phyloP scores from a whole-genome alignment of 2,113 vertebrate genomes.

The Cacatua alba region DNA sequence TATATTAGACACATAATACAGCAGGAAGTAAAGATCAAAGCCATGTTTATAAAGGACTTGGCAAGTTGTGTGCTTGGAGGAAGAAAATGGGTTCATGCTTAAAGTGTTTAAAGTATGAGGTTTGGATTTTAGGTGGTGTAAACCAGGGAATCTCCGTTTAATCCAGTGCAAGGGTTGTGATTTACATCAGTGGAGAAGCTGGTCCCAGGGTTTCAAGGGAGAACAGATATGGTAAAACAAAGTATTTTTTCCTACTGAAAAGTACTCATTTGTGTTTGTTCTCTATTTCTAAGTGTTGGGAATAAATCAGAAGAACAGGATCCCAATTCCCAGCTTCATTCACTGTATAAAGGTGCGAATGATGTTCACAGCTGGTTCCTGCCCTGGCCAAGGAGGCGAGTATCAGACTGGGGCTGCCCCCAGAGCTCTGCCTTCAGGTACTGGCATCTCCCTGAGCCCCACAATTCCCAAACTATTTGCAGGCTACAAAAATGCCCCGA shows the following conservation, averaged over 20 bases:
- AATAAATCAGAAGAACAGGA: neutral
- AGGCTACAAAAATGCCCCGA: neutral
- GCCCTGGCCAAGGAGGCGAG: neutral
- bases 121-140: neutral
- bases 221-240: neutral
- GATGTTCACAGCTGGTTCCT: neutral
- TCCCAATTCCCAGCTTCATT: neutral
- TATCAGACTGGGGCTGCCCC: neutral
- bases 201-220: neutral
- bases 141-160: neutral
- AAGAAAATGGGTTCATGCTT: neutral
- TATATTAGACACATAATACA: neutral
- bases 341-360: neutral
- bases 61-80: neutral
- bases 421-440: neutral
- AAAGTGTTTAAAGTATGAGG: neutral
- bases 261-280: neutral
- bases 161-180: neutral
- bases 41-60: slow-evolving; percentile 15
- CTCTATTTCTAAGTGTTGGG: neutral
- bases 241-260: neutral
- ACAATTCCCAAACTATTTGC: neutral
- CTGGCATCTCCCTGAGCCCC: neutral
- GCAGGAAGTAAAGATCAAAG: slow-evolving; percentile 44
- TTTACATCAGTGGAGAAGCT: neutral